A percentile compares a stretch with the other conserved stretches of the same genome.
phyloP scores from a whole-genome alignment of 2,113 vertebrate species.

The Gobius niger region DNA sequence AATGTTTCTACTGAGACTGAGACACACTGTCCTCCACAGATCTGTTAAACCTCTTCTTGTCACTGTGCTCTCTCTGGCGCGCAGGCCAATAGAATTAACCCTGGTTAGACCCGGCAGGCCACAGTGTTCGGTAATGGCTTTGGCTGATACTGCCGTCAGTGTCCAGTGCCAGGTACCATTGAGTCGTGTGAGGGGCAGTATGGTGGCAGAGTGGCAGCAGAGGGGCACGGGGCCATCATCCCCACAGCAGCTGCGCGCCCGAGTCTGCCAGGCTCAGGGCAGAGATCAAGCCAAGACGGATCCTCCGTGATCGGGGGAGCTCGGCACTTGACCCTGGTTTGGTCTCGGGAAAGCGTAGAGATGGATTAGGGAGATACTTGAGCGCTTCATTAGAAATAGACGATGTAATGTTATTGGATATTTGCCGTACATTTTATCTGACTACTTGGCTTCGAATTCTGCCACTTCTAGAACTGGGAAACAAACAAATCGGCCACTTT shows the following conservation, averaged over 20 bases:
- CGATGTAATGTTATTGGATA: neutral
- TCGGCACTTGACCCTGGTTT: slow-evolving; percentile 31
- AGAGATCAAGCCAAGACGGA: slow-evolving; percentile 29
- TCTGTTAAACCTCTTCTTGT: slow-evolving; percentile 44
- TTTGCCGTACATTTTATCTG: no score
- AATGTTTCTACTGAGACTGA: neutral
- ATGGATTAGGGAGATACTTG: slow-evolving; percentile 38
- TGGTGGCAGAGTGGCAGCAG: slow-evolving; percentile 43
- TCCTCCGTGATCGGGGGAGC: slow-evolving; percentile 34
- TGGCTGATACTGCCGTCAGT: slow-evolving; percentile 56
- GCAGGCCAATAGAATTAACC: slow-evolving; percentile 70
- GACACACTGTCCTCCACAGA: slow-evolving; percentile 8
- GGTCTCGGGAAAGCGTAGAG: slow-evolving; percentile 45
- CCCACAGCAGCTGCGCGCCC: slow-evolving; percentile 61
- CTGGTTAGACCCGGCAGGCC: slow-evolving; percentile 70
- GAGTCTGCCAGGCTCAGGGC: slow-evolving; percentile 50
- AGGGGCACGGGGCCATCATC: slow-evolving; percentile 44
- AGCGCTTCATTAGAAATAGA: neutral
- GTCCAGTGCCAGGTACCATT: slow-evolving; percentile 68
- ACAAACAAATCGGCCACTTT: no score
- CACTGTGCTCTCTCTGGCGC: slow-evolving; percentile 53
- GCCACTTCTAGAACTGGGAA: no score
- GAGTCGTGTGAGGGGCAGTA: slow-evolving; percentile 56
- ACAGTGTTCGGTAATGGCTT: slow-evolving; percentile 67
- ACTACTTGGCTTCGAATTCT: no score